Conservation (phyloP, 2,888 invertebrate species). For the Ellobium chinense region DNA sequence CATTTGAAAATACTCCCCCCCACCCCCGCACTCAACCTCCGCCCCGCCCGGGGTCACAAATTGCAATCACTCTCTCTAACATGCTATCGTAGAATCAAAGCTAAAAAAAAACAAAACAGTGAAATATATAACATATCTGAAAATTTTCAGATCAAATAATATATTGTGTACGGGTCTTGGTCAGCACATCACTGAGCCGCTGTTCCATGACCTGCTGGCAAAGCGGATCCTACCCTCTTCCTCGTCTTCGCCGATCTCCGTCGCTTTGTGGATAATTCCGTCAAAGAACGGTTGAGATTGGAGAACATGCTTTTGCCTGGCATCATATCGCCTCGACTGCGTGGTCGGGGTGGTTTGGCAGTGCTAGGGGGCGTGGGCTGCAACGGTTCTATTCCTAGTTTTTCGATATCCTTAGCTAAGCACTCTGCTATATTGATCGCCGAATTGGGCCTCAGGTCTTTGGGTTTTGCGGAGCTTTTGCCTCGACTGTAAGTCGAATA, state of each 20-base stretch:
- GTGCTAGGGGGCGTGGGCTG: conserved; percentile 54
- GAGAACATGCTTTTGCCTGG: conserved; percentile 69
- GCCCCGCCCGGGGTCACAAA: too few relatives aligned
- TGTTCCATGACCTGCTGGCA: too few relatives aligned
- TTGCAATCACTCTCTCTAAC: too few relatives aligned
- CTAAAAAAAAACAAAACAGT: too few relatives aligned
- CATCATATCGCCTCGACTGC: conserved; percentile 61
- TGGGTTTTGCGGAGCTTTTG: conserved; percentile 57
- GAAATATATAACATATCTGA: too few relatives aligned
- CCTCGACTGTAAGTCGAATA: conserved; percentile 64
- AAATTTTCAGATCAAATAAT: too few relatives aligned
- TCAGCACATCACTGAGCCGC: too few relatives aligned
- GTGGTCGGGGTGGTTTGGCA: conserved; percentile 53
- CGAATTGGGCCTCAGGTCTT: conserved; percentile 60
- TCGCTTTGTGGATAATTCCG: conserved; percentile 49
- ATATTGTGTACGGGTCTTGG: too few relatives aligned
- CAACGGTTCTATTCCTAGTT: conserved; percentile 61
- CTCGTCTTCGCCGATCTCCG: neutral
- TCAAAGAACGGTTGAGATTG: conserved; percentile 65
- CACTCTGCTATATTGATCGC: conserved; percentile 52
- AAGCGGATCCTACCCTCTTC: too few relatives aligned
- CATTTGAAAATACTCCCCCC: too few relatives aligned
- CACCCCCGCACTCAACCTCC: too few relatives aligned
- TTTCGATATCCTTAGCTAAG: conserved; percentile 62
- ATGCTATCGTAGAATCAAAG: too few relatives aligned